Evolutionary conservation across 2,888 invertebrate species (phyloP).

Genomic region (Nineta flava): DNA sequence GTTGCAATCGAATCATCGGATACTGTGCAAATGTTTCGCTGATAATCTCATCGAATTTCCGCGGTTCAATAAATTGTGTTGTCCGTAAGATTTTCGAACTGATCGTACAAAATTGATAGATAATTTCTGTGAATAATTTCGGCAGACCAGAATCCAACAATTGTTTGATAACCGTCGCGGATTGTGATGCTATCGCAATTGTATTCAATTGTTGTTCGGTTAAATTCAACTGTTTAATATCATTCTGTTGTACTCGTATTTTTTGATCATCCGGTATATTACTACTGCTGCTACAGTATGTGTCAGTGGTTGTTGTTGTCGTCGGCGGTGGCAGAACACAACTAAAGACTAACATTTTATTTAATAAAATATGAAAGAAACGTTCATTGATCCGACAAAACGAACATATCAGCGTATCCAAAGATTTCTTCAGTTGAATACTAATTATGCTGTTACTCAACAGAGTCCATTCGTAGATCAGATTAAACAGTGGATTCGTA

Average conservation of each 20-base stretch:
- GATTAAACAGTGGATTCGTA: conserved; percentile 58
- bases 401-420: conserved; percentile 76
- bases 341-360: conserved; percentile 51
- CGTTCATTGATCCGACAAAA: conserved; percentile 71
- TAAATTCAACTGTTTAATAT: conserved; percentile 41
- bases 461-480: conserved; percentile 61
- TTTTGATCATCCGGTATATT: conserved; percentile 43
- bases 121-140: conserved; percentile 41
- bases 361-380: conserved; percentile 55
- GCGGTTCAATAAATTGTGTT: conserved; percentile 14
- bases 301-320: conserved; percentile 32
- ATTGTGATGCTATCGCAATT: conserved; percentile 65
- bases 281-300: conserved; percentile 33
- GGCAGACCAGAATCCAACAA: conserved; percentile 64
- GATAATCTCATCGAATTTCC: conserved; percentile 16
- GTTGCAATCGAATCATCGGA: conserved; percentile 38
- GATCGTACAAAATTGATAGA: conserved; percentile 30
- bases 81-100: neutral
- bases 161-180: conserved; percentile 57
- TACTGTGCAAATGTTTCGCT: conserved; percentile 15
- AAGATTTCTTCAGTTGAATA: conserved; percentile 60
- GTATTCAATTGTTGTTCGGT: conserved; percentile 55
- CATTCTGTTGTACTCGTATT: conserved; percentile 47
- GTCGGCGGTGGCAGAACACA: too few species aligned
- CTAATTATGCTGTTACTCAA: conserved; percentile 44